Percentiles rank a stretch among this genome's conserved stretches.
Conservation (phyloP, 35 echinoderm and acorn worm species). For the Amphiura filiformis region DNA sequence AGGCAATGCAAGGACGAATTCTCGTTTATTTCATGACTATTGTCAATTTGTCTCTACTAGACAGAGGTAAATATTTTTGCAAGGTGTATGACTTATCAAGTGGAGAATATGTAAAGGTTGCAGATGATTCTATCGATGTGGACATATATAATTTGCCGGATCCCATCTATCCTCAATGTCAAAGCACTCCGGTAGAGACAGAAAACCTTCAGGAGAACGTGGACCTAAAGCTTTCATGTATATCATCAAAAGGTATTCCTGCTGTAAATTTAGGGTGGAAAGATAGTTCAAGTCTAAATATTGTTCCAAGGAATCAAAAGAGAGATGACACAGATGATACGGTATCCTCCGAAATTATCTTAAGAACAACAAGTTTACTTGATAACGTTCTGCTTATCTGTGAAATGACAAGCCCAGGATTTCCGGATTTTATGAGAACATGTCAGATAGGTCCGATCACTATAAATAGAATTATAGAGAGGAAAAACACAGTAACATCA, state of each 20-base stretch:
- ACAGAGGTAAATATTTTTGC: neutral
- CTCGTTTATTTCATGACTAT: neutral
- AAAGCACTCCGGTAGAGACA: neutral
- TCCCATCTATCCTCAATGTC: neutral
- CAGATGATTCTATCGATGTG: neutral
- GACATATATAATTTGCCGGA: neutral
- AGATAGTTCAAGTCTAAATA: neutral
- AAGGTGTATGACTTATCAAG: neutral
- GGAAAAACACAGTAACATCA: neutral
- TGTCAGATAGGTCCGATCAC: neutral
- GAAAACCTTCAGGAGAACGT: neutral
- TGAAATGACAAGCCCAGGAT: neutral
- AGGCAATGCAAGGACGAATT: neutral
- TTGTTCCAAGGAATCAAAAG: neutral
- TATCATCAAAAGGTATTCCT: neutral
- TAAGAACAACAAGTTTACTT: neutral
- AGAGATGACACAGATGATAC: neutral
- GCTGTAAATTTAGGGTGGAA: neutral
- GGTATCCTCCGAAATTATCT: neutral
- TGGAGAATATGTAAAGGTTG: neutral
- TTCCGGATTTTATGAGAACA: neutral
- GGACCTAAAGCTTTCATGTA: neutral
- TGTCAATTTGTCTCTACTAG: neutral
- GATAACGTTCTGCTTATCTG: neutral
- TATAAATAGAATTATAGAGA: neutral